phyloP scores from a whole-genome alignment of 2,113 vertebrate genomes.

The Oncorhynchus nerka region DNA sequence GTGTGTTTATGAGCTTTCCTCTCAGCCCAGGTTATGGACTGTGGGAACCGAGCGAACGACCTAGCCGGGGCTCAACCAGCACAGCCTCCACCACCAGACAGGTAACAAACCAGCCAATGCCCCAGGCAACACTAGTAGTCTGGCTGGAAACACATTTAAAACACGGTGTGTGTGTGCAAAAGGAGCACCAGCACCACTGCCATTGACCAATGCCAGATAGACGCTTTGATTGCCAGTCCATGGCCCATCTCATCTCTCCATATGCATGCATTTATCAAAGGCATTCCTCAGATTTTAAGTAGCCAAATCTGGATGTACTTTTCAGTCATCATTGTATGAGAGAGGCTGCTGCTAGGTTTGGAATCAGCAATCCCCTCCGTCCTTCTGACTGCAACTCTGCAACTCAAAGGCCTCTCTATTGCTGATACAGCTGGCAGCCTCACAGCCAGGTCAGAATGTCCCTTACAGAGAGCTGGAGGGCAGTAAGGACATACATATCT shows the following conservation, averaged over 20 bases:
- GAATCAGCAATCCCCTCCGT: too few relatives aligned
- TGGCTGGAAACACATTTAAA: constrained; percentile 22
- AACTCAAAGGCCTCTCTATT: background rate
- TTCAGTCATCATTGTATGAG: constrained; percentile 21
- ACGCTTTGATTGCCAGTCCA: constrained; percentile 29
- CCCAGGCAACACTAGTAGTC: constrained; percentile 26
- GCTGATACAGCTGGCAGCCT: constrained; percentile 34
- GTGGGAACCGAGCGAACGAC: constrained; percentile 47
- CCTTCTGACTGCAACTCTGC: too few relatives aligned
- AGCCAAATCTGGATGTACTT: constrained; percentile 38
- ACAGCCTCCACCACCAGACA: constrained; percentile 37
- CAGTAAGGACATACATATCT: too few relatives aligned
- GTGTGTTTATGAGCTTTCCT: constrained; percentile 71
- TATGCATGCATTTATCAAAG: constrained; percentile 38
- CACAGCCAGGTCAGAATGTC: constrained; percentile 12
- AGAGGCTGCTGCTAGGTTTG: constrained; percentile 11
- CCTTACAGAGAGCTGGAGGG: background rate
- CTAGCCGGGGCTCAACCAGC: constrained; percentile 20
- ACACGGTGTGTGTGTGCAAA: background rate
- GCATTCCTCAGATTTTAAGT: constrained; percentile 34
- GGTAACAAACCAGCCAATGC: constrained; percentile 58
- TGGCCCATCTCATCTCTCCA: constrained; percentile 18
- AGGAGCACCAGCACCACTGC: background rate
- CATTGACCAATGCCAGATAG: constrained; percentile 17
- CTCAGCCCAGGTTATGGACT: constrained; percentile 51